Evolutionary conservation across 2,797 vertebrate genomes (phyloP).

Genomic region (Dermochelys coriacea): DNA sequence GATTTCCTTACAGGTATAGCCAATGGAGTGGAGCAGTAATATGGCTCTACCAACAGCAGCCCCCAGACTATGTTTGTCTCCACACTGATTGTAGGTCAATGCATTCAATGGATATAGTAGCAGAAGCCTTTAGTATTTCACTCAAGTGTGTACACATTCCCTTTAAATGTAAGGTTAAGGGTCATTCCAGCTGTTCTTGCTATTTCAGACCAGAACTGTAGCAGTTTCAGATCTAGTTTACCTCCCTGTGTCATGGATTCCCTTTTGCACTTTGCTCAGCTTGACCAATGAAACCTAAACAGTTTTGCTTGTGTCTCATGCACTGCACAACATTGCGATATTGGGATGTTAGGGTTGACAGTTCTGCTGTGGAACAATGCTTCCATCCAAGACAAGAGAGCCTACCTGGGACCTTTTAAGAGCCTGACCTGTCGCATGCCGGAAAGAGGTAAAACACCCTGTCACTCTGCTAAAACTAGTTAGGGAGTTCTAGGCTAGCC

Average conservation of each 20-base stretch:
- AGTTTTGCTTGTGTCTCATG: neutral
- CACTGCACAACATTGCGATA: neutral
- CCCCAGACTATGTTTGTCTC: neutral
- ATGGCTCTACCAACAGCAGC: neutral
- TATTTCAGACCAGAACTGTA: neutral
- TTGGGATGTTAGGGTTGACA: neutral
- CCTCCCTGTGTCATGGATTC: no score
- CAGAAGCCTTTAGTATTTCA: neutral
- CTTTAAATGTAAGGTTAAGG: no score
- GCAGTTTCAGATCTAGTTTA: neutral
- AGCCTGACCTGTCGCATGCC: fast-evolving
- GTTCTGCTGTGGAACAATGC: neutral
- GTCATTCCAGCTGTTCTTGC: neutral
- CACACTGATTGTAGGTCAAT: neutral
- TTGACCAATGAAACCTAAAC: neutral
- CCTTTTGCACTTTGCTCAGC: neutral
- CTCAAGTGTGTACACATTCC: neutral
- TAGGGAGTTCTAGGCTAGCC: neutral
- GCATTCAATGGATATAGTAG: neutral
- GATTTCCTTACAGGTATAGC: conserved; percentile 30
- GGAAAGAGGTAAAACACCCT: no score
- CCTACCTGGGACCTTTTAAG: neutral
- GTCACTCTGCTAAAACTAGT: neutral
- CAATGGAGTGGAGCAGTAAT: neutral
- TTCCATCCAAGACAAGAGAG: neutral